These are phyloP conservation scores for Chaenodraco wilsoni DNA, from an alignment of 2,797 vertebrate genomes.

Conservation along the genomic window DNA sequence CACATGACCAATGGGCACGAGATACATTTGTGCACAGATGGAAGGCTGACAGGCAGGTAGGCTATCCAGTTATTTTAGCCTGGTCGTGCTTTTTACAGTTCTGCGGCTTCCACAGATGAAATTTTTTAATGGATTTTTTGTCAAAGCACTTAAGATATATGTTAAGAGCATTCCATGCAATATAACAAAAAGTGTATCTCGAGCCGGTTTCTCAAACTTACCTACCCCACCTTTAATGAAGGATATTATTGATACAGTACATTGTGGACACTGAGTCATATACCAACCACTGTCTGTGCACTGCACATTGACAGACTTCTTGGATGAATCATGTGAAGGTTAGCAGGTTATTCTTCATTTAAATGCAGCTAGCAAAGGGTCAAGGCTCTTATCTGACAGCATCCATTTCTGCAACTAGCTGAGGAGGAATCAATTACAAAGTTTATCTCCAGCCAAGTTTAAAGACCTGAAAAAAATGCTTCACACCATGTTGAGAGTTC, in stretches of 20 bases:
- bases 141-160: no score
- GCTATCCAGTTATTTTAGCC: no score
- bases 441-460: slow-evolving; percentile 15
- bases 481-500: neutral
- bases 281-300: neutral
- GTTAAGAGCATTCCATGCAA: no score
- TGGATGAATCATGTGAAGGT: slow-evolving; percentile 19
- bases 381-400: slow-evolving; percentile 33
- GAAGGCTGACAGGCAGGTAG: no score
- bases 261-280: neutral
- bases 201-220: no score
- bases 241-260: neutral
- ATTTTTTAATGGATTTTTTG: no score
- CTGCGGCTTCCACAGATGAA: no score
- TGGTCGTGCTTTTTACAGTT: no score
- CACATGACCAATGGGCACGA: no score
- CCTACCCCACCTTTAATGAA: neutral
- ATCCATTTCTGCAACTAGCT: slow-evolving; percentile 21
- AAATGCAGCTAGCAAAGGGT: slow-evolving; percentile 24
- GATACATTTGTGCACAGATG: no score
- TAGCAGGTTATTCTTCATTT: slow-evolving; percentile 23
- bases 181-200: no score
- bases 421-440: slow-evolving; percentile 26
- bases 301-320: slow-evolving; percentile 14
- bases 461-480: slow-evolving; percentile 13